Base-by-base conservation (phyloP, 2,797 vertebrate genomes). In the Periparus ater region DNA sequence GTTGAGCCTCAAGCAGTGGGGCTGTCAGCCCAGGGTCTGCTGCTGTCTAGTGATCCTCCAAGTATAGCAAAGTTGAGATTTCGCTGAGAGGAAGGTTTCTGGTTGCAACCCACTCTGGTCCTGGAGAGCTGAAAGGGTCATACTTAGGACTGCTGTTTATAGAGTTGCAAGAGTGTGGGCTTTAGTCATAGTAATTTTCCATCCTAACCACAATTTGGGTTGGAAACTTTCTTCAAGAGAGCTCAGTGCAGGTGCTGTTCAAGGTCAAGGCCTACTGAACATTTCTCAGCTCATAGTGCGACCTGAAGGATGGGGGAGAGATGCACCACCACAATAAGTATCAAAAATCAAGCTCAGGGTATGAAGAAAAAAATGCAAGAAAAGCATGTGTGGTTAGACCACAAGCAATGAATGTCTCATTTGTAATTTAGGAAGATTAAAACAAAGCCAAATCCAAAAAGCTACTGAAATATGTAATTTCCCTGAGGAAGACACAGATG, bases 201-300 rank as follows among this genome's bases (percentile, higher is more conserved):
- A 53, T 16, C 61, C 53, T 40, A n/a, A 10, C 7, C n/a, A 40
- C 21, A 22, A 16, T 60, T 60, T 21, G 11, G 17, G 53, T 30
- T 51, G 30, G 47, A 53, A 53, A 19, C 14, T 53, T 66, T n/a
- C 14, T 23, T 66, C 40, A 54, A 26, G 68, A 60, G 40, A 32
- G 12, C 30, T 54, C 62, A 30, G 2, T 21, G 10, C 21, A 22
- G 21, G 15, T 22, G 25, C 53, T 30, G 21, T 13, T 66, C 40
- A 26, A 80, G 45, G n/a, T 11, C 0, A 0, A 73, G 9, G 17
- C 25, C 17, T 13, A 11, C 0, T 17, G 20, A 34, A 45, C 17
- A 16, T 30, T 47, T 67, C 21, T 60, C 48, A 77, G 48, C 20
- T 47, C 38, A 42, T 1, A 11, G 11, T 3, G 29, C 2, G 15